phyloP scores from a whole-genome alignment of 1,140 invertebrate genomes.

The Fopius arisanus region DNA sequence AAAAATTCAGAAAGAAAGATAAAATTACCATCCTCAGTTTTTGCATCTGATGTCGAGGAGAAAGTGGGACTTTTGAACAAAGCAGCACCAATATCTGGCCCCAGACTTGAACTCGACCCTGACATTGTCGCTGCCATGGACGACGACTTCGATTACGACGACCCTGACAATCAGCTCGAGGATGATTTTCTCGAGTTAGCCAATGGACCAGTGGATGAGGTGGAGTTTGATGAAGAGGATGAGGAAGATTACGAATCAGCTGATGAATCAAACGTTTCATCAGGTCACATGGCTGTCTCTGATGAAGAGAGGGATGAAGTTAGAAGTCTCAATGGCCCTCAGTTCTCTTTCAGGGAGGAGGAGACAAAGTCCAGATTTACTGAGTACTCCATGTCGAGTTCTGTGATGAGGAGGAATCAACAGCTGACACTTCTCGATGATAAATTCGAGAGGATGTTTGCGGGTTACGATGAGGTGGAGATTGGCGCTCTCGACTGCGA shows the following conservation, averaged over 20 bases:
- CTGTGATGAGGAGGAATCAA: slow-evolving; percentile 87
- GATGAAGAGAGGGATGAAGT: slow-evolving; percentile 64
- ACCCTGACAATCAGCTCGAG: slow-evolving; percentile 86
- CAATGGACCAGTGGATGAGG: slow-evolving; percentile 68
- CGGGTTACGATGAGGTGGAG: slow-evolving; percentile 87
- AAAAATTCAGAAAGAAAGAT: slow-evolving; percentile 63
- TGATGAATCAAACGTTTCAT: slow-evolving; percentile 53
- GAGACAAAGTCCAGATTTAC: slow-evolving; percentile 91
- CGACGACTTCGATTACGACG: slow-evolving; percentile 87
- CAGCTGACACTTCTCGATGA: slow-evolving; percentile 86
- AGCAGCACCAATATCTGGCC: slow-evolving; percentile 79
- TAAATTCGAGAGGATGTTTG: slow-evolving; percentile 89
- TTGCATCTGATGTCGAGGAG: slow-evolving; percentile 89
- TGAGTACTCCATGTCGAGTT: slow-evolving; percentile 93
- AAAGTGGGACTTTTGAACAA: slow-evolving; percentile 89
- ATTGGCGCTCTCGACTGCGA: slow-evolving; percentile 88
- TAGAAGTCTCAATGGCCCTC: slow-evolving; percentile 64
- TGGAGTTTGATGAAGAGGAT: slow-evolving; percentile 36
- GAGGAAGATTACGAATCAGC: slow-evolving; percentile 54
- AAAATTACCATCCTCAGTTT: slow-evolving; percentile 87
- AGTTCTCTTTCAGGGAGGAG: slow-evolving; percentile 69
- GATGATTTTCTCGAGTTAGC: slow-evolving; percentile 90
- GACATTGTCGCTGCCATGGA: slow-evolving; percentile 93
- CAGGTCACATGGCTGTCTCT: slow-evolving; percentile 52
- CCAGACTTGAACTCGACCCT: slow-evolving; percentile 86